Evolutionary conservation across 2,113 vertebrate genomes (phyloP).

Genomic region (Spea bombifrons): DNA sequence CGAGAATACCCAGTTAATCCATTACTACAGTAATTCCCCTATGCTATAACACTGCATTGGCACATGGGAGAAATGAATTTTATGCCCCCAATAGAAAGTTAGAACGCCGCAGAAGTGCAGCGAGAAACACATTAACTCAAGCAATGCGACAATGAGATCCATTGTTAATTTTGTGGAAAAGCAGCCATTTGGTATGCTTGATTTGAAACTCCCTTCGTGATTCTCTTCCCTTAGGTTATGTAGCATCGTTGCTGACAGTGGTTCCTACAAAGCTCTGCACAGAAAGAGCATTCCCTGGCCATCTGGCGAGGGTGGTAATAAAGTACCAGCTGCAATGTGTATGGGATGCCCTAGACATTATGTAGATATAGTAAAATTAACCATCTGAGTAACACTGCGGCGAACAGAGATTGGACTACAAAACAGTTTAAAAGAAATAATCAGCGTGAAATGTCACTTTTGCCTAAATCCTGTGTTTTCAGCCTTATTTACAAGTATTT

Average conservation of each 20-base stretch:
- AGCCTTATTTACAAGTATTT: too few species aligned
- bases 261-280: constrained; percentile 29
- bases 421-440: too few species aligned
- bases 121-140: too few species aligned
- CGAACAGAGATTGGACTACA: neutral
- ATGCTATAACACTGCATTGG: too few species aligned
- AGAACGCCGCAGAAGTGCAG: too few species aligned
- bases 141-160: neutral
- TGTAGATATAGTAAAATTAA: constrained; percentile 22
- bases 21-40: too few species aligned
- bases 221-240: constrained; percentile 30
- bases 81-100: too few species aligned
- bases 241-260: constrained; percentile 33
- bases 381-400: neutral
- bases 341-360: neutral
- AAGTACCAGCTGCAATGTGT: constrained; percentile 25
- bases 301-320: constrained; percentile 27
- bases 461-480: too few species aligned
- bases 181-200: constrained; percentile 26
- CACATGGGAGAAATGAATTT: too few species aligned
- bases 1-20: too few species aligned
- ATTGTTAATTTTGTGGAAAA: constrained; percentile 26
- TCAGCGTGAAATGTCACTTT: too few species aligned
- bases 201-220: constrained; percentile 9
- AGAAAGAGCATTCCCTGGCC: constrained; percentile 23